Evolutionary conservation across 1,140 invertebrate genomes (phyloP).

Genomic region (Arctopsyche grandis): DNA sequence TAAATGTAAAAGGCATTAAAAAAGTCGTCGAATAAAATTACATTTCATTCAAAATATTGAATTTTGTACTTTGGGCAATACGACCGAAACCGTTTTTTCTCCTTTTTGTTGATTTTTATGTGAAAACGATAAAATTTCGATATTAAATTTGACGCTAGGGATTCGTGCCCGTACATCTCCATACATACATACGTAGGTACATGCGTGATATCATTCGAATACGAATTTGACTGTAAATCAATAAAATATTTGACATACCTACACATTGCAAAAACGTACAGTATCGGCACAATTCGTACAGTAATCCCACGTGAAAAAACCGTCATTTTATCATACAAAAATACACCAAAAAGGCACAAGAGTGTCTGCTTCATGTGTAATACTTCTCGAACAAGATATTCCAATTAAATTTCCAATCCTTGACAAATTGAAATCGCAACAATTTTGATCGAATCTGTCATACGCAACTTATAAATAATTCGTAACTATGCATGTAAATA

Average conservation of each 20-base stretch:
- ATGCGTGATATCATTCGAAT: constrained; percentile 10
- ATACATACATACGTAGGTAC: too few species aligned
- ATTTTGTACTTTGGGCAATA: neutral
- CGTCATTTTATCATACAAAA: too few species aligned
- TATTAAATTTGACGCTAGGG: constrained; percentile 3
- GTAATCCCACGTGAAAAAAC: too few species aligned
- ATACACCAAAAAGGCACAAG: too few species aligned
- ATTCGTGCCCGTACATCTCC: neutral
- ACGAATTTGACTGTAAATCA: neutral
- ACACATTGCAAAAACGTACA: neutral
- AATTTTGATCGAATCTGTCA: too few species aligned
- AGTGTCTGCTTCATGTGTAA: too few species aligned
- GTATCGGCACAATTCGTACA: neutral
- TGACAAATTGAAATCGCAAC: too few species aligned
- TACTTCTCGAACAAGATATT: too few species aligned
- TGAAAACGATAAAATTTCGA: constrained; percentile 11
- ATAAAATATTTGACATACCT: constrained; percentile 2
- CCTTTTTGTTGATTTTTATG: constrained; percentile 8
- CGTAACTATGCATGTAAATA: too few species aligned
- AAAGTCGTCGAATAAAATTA: neutral
- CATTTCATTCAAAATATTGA: neutral
- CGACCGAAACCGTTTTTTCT: neutral
- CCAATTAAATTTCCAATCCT: too few species aligned
- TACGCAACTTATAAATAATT: too few species aligned
- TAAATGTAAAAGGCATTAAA: too few species aligned